Conservation (phyloP, 2,888 invertebrate species). For the Penaeus monodon region DNA sequence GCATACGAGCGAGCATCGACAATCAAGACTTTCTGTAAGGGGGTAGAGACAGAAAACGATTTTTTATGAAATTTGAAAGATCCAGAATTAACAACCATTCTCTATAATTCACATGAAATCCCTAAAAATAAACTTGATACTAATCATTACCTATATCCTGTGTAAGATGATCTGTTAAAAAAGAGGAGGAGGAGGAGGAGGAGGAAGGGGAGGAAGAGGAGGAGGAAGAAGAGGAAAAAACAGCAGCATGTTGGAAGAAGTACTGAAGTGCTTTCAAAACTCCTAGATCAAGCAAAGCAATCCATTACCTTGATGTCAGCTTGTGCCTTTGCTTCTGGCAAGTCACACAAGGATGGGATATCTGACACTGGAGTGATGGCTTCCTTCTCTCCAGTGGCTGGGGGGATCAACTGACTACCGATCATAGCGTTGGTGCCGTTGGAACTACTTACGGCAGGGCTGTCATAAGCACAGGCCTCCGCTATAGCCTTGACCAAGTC, state of each 20-base stretch:
- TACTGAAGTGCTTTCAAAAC: background rate
- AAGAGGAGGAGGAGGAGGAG: no score
- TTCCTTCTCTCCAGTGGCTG: conserved; percentile 30
- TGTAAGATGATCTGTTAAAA: background rate
- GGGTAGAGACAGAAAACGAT: background rate
- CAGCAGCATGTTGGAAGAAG: background rate
- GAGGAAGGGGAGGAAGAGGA: background rate
- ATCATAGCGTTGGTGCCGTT: conserved; percentile 10
- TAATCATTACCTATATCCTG: no score
- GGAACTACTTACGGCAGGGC: conserved; percentile 68
- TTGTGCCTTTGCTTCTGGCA: conserved; percentile 63
- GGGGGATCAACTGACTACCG: conserved; percentile 11
- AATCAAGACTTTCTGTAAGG: conserved; percentile 81
- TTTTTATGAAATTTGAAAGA: background rate
- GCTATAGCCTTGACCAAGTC: conserved; percentile 85
- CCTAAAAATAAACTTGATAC: no score
- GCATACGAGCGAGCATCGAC: conserved; percentile 96
- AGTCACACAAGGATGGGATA: conserved; percentile 59
- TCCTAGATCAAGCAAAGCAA: no score
- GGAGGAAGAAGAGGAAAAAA: background rate
- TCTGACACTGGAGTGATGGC: conserved; percentile 57
- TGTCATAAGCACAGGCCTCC: conserved; percentile 83
- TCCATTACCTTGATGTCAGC: conserved; percentile 59
- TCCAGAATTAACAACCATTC: no score
- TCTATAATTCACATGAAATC: background rate